These are phyloP conservation scores for Holothuria glaberrima DNA, from an alignment of 35 echinoderm and acorn worm species.

Conservation along the genomic window DNA sequence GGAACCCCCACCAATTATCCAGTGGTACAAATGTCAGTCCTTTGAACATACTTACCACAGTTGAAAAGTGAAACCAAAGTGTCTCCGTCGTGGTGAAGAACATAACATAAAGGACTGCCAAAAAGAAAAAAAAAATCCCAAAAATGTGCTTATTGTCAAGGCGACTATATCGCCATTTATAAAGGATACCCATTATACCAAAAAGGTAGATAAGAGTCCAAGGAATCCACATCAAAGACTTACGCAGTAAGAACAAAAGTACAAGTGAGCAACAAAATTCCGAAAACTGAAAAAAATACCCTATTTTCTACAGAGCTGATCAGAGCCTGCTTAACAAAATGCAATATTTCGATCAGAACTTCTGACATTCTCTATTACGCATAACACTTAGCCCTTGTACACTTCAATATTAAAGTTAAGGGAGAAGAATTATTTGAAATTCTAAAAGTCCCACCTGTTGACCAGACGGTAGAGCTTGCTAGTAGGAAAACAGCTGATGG, in stretches of 20 bases:
- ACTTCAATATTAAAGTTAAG: neutral
- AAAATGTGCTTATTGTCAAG: conserved; percentile 1
- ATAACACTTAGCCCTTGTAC: neutral
- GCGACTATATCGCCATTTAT: neutral
- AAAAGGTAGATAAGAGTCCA: neutral
- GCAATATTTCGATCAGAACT: neutral
- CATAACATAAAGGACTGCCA: neutral
- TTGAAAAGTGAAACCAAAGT: neutral
- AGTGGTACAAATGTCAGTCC: neutral
- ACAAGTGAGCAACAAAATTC: neutral
- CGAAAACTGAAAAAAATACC: neutral
- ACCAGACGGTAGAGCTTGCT: neutral
- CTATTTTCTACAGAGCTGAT: neutral
- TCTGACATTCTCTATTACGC: neutral
- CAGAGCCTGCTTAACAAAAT: neutral
- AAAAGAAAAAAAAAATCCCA: neutral
- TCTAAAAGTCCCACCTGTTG: neutral
- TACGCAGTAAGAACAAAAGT: neutral
- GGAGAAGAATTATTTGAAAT: neutral
- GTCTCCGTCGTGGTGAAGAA: neutral
- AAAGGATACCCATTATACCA: neutral
- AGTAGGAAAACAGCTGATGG: neutral
- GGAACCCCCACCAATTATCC: neutral
- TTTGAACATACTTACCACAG: neutral
- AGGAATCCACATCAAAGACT: neutral